These are phyloP conservation scores for Amphilophus citrinellus DNA, from an alignment of 2,113 vertebrate species.

Conservation along the genomic window DNA sequence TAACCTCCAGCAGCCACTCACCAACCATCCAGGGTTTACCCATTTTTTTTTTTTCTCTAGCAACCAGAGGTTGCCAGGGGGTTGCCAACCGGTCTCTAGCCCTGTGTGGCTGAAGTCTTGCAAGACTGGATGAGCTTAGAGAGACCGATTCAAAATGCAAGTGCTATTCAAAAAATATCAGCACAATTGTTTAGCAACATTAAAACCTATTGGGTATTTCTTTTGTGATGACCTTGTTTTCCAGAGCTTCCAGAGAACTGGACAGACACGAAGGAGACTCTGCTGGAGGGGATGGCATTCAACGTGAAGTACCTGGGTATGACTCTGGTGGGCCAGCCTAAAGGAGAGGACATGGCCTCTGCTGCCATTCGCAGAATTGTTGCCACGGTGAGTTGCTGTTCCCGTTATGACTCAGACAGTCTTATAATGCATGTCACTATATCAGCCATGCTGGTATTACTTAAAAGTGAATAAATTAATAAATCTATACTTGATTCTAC, in stretches of 20 bases:
- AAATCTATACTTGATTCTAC: neutral
- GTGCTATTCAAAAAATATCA: too few relatives aligned
- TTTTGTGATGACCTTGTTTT: neutral
- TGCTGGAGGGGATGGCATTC: slow-evolving; percentile 92
- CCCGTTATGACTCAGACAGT: neutral
- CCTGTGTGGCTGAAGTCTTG: too few relatives aligned
- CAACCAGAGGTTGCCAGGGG: too few relatives aligned
- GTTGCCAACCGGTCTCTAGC: too few relatives aligned
- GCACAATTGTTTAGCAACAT: too few relatives aligned
- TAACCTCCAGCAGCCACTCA: too few relatives aligned
- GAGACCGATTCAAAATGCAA: too few relatives aligned
- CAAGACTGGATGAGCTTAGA: too few relatives aligned
- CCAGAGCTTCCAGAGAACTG: slow-evolving; percentile 90
- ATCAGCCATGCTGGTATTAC: neutral
- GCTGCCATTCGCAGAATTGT: slow-evolving; percentile 89
- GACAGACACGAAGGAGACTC: slow-evolving; percentile 89
- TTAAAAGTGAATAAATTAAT: too few relatives aligned
- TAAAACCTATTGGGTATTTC: neutral
- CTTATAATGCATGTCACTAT: neutral
- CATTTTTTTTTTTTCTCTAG: too few relatives aligned
- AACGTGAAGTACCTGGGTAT: slow-evolving; percentile 92
- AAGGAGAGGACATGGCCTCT: slow-evolving; percentile 93
- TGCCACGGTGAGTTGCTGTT: slow-evolving; percentile 79
- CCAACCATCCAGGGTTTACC: too few relatives aligned
- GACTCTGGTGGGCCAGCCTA: slow-evolving; percentile 91